phyloP scores from a whole-genome alignment of 1,140 invertebrate species.

The Drosophila quadrilineata region DNA sequence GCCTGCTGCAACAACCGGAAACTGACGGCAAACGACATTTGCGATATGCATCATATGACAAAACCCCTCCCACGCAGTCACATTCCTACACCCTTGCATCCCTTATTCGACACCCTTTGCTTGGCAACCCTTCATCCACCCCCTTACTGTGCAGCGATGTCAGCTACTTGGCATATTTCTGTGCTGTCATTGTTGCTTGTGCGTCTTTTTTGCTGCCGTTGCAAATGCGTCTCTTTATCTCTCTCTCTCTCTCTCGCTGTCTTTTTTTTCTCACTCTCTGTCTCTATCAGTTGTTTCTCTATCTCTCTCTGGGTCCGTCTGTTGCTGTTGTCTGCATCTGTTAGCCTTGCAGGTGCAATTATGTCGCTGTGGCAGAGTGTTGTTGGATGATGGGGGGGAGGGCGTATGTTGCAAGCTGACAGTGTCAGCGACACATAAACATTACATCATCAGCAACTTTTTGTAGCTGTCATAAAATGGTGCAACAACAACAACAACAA shows the following conservation, averaged over 20 bases:
- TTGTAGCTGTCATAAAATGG: conserved; percentile 71
- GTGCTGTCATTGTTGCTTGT: conserved; percentile 70
- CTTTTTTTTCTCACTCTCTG: too few species aligned
- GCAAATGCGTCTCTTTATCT: conserved; percentile 5
- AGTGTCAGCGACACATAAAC: conserved; percentile 76
- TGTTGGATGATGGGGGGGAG: background rate
- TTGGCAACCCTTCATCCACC: background rate
- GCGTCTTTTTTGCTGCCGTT: conserved; percentile 60
- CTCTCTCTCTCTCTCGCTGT: too few species aligned
- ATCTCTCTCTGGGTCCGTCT: conserved; percentile 8
- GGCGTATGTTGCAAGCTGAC: conserved; percentile 13
- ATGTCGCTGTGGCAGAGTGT: conserved; percentile 50
- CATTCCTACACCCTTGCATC: background rate
- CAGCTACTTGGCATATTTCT: conserved; percentile 77
- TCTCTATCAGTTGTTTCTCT: conserved; percentile 11
- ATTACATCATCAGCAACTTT: conserved; percentile 77
- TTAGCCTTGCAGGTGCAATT: conserved; percentile 76
- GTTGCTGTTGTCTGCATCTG: conserved; percentile 57
- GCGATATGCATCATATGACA: conserved; percentile 77
- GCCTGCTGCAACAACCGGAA: conserved; percentile 74
- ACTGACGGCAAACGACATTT: conserved; percentile 78
- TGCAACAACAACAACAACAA: conserved; percentile 43
- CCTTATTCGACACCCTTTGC: too few species aligned
- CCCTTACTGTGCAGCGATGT: conserved; percentile 40
- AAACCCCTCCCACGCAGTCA: background rate